A percentile compares a stretch with the other conserved stretches of the same genome.
phyloP scores from a whole-genome alignment of 2,888 invertebrate species.

The Aphodius granarius region DNA sequence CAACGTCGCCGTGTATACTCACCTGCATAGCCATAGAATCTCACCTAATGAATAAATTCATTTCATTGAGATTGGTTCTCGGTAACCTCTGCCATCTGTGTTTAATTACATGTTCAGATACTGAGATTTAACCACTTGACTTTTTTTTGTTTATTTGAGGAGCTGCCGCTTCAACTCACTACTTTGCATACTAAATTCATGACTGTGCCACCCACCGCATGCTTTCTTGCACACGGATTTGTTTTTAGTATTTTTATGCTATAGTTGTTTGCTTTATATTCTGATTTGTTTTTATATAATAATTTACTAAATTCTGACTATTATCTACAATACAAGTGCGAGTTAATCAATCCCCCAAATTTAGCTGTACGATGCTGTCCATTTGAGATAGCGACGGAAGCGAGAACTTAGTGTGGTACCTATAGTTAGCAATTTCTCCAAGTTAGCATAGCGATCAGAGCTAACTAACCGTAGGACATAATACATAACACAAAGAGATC shows the following conservation, averaged over 20 bases:
- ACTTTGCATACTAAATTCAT: neutral
- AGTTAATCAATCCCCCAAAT: no score
- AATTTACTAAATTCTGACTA: no score
- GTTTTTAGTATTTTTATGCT: neutral
- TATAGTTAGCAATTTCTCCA: no score
- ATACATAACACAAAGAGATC: no score
- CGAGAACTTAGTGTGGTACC: no score
- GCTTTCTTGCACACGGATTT: neutral
- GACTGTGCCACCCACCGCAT: neutral
- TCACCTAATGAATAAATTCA: conserved; percentile 10
- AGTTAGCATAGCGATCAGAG: no score
- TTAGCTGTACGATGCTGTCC: no score
- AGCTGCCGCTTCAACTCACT: neutral
- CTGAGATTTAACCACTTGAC: conserved; percentile 2
- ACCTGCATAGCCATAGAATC: conserved; percentile 2
- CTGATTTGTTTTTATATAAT: no score
- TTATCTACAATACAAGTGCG: no score
- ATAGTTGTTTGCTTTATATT: no score
- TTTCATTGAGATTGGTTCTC: neutral
- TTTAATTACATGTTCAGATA: conserved; percentile 9
- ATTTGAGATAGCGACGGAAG: no score
- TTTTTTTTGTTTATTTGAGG: neutral
- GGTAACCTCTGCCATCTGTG: neutral
- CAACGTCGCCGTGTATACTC: neutral
- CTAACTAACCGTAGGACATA: no score